phyloP scores from a whole-genome alignment of 2,888 invertebrate species.

The Microctonus aethiopoides region DNA sequence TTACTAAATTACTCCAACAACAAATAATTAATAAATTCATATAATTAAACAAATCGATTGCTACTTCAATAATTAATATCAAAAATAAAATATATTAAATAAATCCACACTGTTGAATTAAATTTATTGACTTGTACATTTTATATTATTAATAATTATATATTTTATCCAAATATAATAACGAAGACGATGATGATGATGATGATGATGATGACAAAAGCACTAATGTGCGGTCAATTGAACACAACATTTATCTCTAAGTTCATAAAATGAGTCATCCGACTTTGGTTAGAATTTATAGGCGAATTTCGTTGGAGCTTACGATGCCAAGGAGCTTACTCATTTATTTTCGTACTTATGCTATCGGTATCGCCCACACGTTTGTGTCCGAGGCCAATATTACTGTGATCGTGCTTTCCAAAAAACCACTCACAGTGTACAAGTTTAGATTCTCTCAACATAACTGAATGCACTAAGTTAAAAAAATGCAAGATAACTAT shows the following conservation, averaged over 20 bases:
- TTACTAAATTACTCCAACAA: too few relatives aligned
- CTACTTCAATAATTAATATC: too few relatives aligned
- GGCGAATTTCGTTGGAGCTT: conserved; percentile 37
- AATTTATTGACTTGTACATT: neutral
- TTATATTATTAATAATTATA: neutral
- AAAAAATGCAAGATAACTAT: neutral
- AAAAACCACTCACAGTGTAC: conserved; percentile 10
- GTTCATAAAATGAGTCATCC: conserved; percentile 49
- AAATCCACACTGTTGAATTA: too few relatives aligned
- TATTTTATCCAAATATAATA: neutral
- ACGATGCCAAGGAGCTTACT: conserved; percentile 45
- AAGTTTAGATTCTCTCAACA: neutral
- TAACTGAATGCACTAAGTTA: neutral
- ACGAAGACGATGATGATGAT: neutral
- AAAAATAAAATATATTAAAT: too few relatives aligned
- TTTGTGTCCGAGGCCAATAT: conserved; percentile 16
- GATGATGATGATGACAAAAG: neutral
- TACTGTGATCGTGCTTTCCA: conserved; percentile 16
- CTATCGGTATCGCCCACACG: conserved; percentile 44
- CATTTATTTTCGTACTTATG: conserved; percentile 51
- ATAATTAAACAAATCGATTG: too few relatives aligned
- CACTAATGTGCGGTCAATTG: neutral
- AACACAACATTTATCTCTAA: conserved; percentile 21
- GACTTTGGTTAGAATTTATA: conserved; percentile 36
- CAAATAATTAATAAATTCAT: too few relatives aligned